Base-by-base conservation (phyloP, 2,797 vertebrate genomes). In the Syndactyla subalaris region DNA sequence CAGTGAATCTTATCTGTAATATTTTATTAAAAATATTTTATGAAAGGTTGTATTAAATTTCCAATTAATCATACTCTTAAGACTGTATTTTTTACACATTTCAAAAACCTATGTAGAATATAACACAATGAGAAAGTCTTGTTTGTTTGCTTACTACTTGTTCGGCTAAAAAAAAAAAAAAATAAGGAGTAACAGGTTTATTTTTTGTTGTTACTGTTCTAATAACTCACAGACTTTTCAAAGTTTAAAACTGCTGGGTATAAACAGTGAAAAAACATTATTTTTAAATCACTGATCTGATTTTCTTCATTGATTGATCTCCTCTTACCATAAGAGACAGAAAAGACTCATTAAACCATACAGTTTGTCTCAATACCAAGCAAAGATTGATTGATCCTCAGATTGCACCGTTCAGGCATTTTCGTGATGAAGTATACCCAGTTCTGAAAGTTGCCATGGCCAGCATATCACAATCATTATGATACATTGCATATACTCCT, bases 221-320 rank as follows among this genome's bases (percentile, higher is more conserved):
- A 89, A 81, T 19, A 85, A 39, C 41, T 88, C 23, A 89, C 61
- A 93, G 78, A 58, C 77, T 75, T 89, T 96, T 68, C 89, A 76
- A 97, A 95, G 76, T 62, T 96, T 78, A 76, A 96, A 97, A 88
- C 39, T 93, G 57, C 48, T 75, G 73, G 32, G 68, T 93, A 96
- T 94, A 97, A 98, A 96, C 92, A 94, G 62, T 88, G 48, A 94
- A 94, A 97, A 96, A 61, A 14, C 19, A 38, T 38, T 70, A 29
- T 77, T 89, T 89, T 95, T 38, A 97, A 96, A 95, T 97, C 95
- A 97, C 91, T 94, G 87, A 93, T 97, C 88, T 97, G 94, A 97
- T 97, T 97, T 98, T 96, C 96, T 96, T 90, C 94, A 96, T 97
- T 97, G 97, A 98, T 97, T 96, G 92, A 84, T 92, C 48, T 85